Conservation (phyloP, 2,888 invertebrate species). For the Polyploca ridens region DNA sequence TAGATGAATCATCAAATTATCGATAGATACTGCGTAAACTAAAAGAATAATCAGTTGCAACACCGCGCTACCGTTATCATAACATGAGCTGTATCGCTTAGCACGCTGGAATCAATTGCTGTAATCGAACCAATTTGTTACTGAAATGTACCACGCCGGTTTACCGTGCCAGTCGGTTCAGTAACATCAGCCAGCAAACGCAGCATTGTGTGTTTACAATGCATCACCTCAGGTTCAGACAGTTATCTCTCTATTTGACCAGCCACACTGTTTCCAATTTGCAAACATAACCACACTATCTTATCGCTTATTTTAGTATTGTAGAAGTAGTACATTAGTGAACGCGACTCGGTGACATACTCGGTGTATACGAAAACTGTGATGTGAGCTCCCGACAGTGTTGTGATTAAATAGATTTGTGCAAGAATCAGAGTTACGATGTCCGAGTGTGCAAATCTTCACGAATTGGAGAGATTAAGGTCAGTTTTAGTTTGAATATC, state of each 20-base stretch:
- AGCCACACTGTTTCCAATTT: constrained; percentile 62
- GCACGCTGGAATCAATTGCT: constrained; percentile 58
- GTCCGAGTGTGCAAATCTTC: constrained; percentile 67
- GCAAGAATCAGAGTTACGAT: constrained; percentile 40
- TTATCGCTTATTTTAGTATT: constrained; percentile 68
- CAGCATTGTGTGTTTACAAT: constrained; percentile 40
- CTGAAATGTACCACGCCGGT: constrained; percentile 42
- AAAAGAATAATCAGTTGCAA: constrained; percentile 4
- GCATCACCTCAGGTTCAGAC: constrained; percentile 46
- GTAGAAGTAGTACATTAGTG: constrained; percentile 54
- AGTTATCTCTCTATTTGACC: constrained; percentile 57
- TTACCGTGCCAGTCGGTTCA: constrained; percentile 38
- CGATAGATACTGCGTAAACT: neutral
- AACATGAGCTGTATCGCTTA: constrained; percentile 36
- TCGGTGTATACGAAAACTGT: constrained; percentile 46
- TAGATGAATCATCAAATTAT: neutral
- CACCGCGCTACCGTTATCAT: constrained; percentile 29
- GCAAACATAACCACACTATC: constrained; percentile 65
- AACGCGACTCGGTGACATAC: constrained; percentile 52
- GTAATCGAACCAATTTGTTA: constrained; percentile 62
- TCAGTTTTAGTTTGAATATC: constrained; percentile 34
- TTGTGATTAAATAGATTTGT: constrained; percentile 25
- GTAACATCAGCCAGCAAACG: constrained; percentile 35
- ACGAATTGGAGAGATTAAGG: constrained; percentile 74
- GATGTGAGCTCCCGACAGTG: constrained; percentile 52